Evolutionary conservation across 2,797 vertebrate genomes (phyloP).

Genomic region (Hirundo rustica): DNA sequence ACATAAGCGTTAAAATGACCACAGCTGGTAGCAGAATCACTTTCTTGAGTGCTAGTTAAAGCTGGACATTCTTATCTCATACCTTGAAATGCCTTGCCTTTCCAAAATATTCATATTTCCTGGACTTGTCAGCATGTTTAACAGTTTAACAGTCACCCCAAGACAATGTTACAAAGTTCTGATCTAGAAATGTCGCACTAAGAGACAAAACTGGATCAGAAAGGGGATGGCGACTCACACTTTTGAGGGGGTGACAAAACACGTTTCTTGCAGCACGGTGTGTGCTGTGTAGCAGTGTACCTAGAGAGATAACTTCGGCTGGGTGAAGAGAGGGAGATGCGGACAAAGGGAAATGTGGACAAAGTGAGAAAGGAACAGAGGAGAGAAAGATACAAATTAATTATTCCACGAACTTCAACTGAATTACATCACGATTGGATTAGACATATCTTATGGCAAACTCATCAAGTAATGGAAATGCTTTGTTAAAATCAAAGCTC

Average conservation of each 20-base stretch:
- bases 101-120: not conserved
- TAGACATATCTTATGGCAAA: not conserved
- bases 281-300: not conserved
- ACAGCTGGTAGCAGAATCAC: not conserved
- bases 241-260: not conserved
- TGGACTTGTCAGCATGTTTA: not conserved
- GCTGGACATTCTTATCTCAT: not conserved
- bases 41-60: not conserved
- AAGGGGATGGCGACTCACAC: not conserved
- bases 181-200: not conserved
- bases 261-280: not conserved
- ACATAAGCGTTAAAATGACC: not conserved
- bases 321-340: not conserved
- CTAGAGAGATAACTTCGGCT: not conserved
- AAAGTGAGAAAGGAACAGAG: not conserved
- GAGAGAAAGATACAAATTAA: not conserved
- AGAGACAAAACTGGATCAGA: not conserved
- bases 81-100: not conserved
- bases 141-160: not conserved
- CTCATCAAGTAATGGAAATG: conserved; percentile 6
- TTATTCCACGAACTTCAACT: not conserved
- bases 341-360: not conserved
- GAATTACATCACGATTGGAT: not conserved
- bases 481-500: not conserved
- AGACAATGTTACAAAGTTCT: not conserved